A percentile compares a stretch with the other conserved stretches of the same genome.
phyloP scores from a whole-genome alignment of 2,113 vertebrate genomes.

The Anolis carolinensis region DNA sequence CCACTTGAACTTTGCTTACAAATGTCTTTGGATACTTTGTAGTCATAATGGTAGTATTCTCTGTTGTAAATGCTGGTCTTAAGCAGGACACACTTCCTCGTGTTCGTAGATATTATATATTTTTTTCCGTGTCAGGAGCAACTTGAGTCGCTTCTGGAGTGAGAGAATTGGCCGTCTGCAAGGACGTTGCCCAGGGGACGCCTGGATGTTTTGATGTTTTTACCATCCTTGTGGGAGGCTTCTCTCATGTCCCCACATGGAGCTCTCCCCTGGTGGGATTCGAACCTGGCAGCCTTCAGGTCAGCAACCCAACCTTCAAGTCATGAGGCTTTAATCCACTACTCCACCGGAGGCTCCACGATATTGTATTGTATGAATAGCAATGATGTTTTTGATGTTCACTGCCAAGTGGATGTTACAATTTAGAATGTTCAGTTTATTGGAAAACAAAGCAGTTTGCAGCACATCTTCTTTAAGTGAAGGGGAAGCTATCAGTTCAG shows the following conservation, averaged over 20 bases:
- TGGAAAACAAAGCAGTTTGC: background rate
- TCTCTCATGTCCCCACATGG: no score
- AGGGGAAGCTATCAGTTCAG: background rate
- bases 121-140: no score
- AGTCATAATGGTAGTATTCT: background rate
- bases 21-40: background rate
- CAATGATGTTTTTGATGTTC: background rate
- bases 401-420: background rate
- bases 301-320: no score
- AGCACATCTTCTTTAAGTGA: background rate
- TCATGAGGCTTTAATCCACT: no score
- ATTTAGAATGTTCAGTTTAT: background rate
- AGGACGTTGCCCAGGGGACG: no score
- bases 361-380: background rate
- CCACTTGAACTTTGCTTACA: background rate
- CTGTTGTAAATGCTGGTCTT: background rate
- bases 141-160: no score
- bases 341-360: no score
- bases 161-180: no score
- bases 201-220: no score
- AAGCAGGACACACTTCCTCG: background rate
- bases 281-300: no score
- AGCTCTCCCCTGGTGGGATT: no score
- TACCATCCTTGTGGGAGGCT: no score
- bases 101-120: background rate